These are phyloP conservation scores for Pao palembangensis DNA, from an alignment of 2,113 vertebrate genomes.

Conservation along the genomic window DNA sequence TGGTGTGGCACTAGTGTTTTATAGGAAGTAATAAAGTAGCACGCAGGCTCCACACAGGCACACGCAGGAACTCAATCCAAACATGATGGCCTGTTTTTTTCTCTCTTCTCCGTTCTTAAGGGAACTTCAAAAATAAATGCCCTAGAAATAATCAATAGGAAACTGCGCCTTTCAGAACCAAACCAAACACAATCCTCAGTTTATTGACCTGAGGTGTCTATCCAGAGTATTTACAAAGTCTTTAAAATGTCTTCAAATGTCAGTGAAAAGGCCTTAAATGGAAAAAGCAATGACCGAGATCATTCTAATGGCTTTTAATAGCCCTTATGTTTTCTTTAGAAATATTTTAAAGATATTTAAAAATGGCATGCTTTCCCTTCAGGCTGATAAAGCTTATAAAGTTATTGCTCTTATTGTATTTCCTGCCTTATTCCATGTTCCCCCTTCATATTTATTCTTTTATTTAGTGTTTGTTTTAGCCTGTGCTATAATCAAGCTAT, in stretches of 20 bases:
- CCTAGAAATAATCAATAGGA: conserved; percentile 64
- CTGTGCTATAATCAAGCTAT: too few relatives aligned
- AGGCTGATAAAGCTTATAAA: too few relatives aligned
- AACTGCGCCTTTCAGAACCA: conserved; percentile 33
- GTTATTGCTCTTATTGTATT: too few relatives aligned
- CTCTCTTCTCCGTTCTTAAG: conserved; percentile 21
- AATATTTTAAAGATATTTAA: too few relatives aligned
- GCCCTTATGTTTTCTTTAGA: too few relatives aligned
- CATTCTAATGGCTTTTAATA: too few relatives aligned
- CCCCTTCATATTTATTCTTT: too few relatives aligned
- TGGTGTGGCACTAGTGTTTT: too few relatives aligned
- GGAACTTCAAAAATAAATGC: conserved; percentile 64
- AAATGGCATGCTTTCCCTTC: too few relatives aligned
- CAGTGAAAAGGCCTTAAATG: neutral
- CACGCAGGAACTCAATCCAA: conserved; percentile 40
- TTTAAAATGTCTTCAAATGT: neutral
- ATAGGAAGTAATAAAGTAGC: conserved; percentile 12
- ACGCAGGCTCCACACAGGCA: conserved; percentile 4
- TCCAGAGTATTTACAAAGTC: neutral
- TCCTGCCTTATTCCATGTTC: too few relatives aligned
- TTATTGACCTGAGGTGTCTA: conserved; percentile 9
- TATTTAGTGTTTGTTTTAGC: too few relatives aligned
- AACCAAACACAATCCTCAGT: conserved; percentile 30
- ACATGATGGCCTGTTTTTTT: conserved; percentile 60
- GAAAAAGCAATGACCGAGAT: too few relatives aligned